phyloP scores from a whole-genome alignment of 2,888 invertebrate species.

The Cepaea hortensis region DNA sequence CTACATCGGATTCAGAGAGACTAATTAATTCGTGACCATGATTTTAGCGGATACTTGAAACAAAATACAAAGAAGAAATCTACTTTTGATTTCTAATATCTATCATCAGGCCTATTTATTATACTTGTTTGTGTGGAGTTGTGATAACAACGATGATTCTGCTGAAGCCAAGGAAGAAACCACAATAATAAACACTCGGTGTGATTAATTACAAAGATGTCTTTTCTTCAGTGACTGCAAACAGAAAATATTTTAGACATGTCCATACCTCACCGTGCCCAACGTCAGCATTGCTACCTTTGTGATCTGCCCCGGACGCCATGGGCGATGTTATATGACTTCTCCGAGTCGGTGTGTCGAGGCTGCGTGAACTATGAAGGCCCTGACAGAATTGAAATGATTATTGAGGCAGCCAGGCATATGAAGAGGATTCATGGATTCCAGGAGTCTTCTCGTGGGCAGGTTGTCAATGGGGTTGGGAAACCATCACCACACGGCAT shows the following conservation, averaged over 20 bases:
- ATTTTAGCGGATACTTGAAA: too few relatives aligned
- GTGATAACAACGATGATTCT: too few relatives aligned
- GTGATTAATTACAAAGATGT: too few relatives aligned
- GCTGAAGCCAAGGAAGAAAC: too few relatives aligned
- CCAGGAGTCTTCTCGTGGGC: constrained; percentile 62
- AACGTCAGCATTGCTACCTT: constrained; percentile 93
- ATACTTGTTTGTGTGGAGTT: too few relatives aligned
- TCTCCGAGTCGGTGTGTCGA: constrained; percentile 97
- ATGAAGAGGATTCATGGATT: constrained; percentile 95
- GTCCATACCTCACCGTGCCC: constrained; percentile 71
- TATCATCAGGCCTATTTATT: too few relatives aligned
- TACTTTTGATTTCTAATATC: too few relatives aligned
- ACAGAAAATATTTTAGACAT: constrained; percentile 48
- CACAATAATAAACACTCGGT: too few relatives aligned
- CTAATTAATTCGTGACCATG: too few relatives aligned
- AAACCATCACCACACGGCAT: constrained; percentile 38
- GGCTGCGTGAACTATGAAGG: constrained; percentile 99
- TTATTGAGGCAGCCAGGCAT: constrained; percentile 94
- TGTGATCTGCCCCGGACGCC: constrained; percentile 99
- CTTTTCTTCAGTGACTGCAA: too few relatives aligned
- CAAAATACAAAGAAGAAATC: too few relatives aligned
- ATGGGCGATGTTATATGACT: constrained; percentile 99
- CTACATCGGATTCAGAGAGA: too few relatives aligned
- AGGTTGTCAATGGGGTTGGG: constrained; percentile 36
- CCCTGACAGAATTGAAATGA: constrained; percentile 96